A percentile compares a stretch with the other conserved stretches of the same genome.
Evolutionary conservation across 2,888 invertebrate genomes (phyloP).

Genomic region (Liopterus haemorrhoidalis): DNA sequence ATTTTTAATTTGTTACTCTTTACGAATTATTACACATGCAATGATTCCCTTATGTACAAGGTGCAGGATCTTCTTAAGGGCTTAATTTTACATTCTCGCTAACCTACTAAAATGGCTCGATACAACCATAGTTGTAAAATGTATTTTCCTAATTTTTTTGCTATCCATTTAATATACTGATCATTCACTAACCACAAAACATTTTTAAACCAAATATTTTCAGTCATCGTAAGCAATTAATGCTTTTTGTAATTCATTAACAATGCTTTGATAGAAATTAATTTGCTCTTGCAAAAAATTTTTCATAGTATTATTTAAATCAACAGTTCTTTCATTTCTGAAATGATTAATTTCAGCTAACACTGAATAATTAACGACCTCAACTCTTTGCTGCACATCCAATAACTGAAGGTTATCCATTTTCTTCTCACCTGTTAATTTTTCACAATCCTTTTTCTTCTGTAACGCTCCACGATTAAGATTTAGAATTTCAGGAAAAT

Average conservation of each 20-base stretch:
- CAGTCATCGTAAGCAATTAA: conserved; percentile 50
- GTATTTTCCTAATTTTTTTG: too few species aligned
- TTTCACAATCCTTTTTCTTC: conserved; percentile 84
- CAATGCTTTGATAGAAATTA: conserved; percentile 81
- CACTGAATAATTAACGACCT: conserved; percentile 86
- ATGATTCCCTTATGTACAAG: too few species aligned
- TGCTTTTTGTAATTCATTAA: conserved; percentile 65
- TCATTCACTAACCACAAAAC: background rate
- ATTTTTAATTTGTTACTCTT: too few species aligned
- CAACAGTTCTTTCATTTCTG: conserved; percentile 76
- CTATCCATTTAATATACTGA: too few species aligned
- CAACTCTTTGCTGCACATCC: conserved; percentile 76
- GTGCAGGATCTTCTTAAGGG: too few species aligned
- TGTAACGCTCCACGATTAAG: conserved; percentile 86
- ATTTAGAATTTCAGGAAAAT: conserved; percentile 83
- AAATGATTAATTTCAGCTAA: conserved; percentile 94
- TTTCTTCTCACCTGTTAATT: conserved; percentile 71
- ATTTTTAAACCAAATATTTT: conserved; percentile 34
- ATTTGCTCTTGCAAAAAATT: conserved; percentile 84
- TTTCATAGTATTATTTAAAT: conserved; percentile 81
- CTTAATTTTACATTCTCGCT: too few species aligned
- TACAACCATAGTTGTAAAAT: too few species aligned
- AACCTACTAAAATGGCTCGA: too few species aligned
- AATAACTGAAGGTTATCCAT: conserved; percentile 75
- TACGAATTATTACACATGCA: too few species aligned